Conservation (phyloP, 92 coral and sea anemone genomes). For the Virgularia gustaviana region DNA sequence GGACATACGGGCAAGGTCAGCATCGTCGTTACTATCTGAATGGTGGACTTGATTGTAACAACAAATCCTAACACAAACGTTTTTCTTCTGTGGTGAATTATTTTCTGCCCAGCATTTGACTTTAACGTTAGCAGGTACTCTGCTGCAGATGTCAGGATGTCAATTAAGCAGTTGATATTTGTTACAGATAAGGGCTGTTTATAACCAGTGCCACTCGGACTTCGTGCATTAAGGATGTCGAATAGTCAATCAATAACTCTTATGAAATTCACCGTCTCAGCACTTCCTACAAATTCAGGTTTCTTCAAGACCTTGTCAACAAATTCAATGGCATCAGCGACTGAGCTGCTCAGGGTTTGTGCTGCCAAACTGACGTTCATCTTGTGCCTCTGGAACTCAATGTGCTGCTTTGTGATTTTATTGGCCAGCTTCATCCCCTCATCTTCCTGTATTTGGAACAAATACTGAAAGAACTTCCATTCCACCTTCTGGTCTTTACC, state of each 20-base stretch:
- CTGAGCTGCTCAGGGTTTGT: conserved; percentile 20
- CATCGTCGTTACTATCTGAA: conserved; percentile 12
- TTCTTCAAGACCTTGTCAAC: conserved; percentile 2
- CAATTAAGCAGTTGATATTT: not conserved
- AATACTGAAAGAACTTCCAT: not conserved
- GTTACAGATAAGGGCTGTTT: conserved; percentile 10
- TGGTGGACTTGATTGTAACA: conserved; percentile 26
- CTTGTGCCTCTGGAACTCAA: conserved; percentile 21
- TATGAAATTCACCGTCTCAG: not conserved
- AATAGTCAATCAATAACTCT: conserved; percentile 6
- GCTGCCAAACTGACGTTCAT: conserved; percentile 20
- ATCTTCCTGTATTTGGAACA: not conserved
- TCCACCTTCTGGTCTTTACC: not conserved
- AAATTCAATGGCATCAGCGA: conserved; percentile 27
- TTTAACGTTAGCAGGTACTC: conserved; percentile 4
- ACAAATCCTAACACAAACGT: conserved; percentile 21
- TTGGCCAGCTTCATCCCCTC: conserved; percentile 11
- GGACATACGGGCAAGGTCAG: conserved; percentile 9
- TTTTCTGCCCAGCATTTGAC: conserved; percentile 6
- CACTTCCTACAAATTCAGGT: conserved; percentile 1
- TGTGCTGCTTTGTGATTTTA: conserved; percentile 9
- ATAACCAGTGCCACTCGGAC: conserved; percentile 5
- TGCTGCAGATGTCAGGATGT: conserved; percentile 8
- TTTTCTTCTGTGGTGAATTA: conserved; percentile 3
- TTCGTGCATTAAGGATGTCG: conserved; percentile 23